Evolutionary conservation across 2,888 invertebrate genomes (phyloP).

Genomic region (Acleris laterana): DNA sequence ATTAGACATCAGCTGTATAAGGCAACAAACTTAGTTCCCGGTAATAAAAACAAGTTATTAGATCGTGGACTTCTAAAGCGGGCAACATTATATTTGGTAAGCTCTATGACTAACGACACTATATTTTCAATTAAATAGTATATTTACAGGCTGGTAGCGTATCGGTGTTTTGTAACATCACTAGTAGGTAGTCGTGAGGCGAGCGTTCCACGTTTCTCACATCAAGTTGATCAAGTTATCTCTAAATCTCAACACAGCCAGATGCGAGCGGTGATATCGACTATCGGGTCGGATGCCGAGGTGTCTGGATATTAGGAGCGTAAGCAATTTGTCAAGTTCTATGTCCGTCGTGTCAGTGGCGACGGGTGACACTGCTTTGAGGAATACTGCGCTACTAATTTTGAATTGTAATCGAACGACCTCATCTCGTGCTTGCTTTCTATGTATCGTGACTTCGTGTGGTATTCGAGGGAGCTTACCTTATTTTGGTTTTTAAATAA

Average conservation of each 20-base stretch:
- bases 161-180: constrained; percentile 53
- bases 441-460: background rate
- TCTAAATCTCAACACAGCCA: constrained; percentile 72
- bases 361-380: constrained; percentile 43
- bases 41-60: constrained; percentile 60
- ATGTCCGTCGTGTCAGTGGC: constrained; percentile 77
- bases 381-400: constrained; percentile 39
- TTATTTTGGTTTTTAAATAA: background rate
- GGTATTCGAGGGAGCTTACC: background rate
- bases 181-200: constrained; percentile 44
- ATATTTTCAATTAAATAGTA: constrained; percentile 30
- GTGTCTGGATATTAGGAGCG: constrained; percentile 81
- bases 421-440: constrained; percentile 25
- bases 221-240: constrained; percentile 76
- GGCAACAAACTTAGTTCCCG: constrained; percentile 50
- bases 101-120: constrained; percentile 34
- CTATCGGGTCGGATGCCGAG: constrained; percentile 68
- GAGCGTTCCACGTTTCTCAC: constrained; percentile 55
- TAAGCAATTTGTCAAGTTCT: constrained; percentile 82
- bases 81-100: constrained; percentile 47
- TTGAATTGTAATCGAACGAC: constrained; percentile 14
- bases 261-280: constrained; percentile 72
- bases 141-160: constrained; percentile 42
- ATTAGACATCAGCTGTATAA: constrained; percentile 53
- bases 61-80: constrained; percentile 53